Evolutionary conservation across 2,888 invertebrate genomes (phyloP), one percentile per base, ranked within the genome.

Genomic region (Acrocyrtus sp.): DNA sequence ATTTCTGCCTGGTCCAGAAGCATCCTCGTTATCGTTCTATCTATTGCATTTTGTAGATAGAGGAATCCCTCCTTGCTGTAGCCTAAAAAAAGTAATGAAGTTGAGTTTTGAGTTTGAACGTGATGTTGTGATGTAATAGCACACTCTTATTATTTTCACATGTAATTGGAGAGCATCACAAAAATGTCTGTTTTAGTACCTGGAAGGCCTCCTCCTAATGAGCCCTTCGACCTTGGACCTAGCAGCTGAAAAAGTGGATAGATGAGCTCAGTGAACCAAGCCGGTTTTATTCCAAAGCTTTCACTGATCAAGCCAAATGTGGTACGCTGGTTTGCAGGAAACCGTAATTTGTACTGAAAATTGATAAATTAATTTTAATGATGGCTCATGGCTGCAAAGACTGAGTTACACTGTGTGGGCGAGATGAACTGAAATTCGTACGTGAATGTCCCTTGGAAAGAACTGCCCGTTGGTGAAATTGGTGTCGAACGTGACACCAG

Each of bases 241-340:
- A 89, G 86, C 3, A 84, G 81, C 83, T 89, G 91, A 83, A 88
- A 91, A 29, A 86, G 78, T 0, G 90, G 90, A 84, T 90, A 94
- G 51, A 90, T 84, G 3, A 87, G 82, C 82, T 90, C 88, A 0
- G 94, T 93, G 21, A 87, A 85, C 94, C 94, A 94, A 21, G 70
- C 62, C 27, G 70, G 75, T 50, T 76, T 76, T 17, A 76, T 67
- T 29, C 77, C 79, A 58, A 79, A 78, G 41, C 79, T 54, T 72
- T 81, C 81, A 27, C 72, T 75, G 19, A 81, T 57, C 5, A 80
- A 51, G 53, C 78, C 79, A 65, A 81, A 81, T 17, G 70, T 72
- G 48, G 78, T 78, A 48, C 81, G 26, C 61, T 81, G 81, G 45
- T 77, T 75, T 3, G 80, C 79, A 21, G 80, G 80, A 62, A 80